Evolutionary conservation across 2,797 vertebrate genomes (phyloP).

Genomic region (Crax fasciolata): DNA sequence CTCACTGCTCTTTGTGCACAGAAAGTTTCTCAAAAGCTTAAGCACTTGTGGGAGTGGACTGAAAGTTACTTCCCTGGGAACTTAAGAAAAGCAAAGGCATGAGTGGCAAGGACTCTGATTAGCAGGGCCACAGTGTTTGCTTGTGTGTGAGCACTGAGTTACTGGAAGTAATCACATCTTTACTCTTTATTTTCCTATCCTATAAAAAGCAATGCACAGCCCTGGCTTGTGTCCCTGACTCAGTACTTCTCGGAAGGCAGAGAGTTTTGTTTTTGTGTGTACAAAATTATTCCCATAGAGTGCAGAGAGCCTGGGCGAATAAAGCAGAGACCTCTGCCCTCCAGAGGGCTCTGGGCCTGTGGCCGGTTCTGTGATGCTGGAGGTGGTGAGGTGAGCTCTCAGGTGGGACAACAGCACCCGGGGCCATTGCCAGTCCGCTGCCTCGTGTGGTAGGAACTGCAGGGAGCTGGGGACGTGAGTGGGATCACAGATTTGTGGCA

Average conservation of each 20-base stretch:
- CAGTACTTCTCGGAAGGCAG: background rate
- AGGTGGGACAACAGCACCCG: background rate
- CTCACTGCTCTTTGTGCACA: background rate
- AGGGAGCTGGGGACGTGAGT: background rate
- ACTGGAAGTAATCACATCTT: background rate
- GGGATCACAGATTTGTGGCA: background rate
- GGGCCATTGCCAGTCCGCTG: background rate
- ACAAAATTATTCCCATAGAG: background rate
- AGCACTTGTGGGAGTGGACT: background rate
- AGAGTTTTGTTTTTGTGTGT: background rate
- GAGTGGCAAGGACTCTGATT: background rate
- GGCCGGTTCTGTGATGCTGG: background rate
- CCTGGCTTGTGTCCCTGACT: background rate
- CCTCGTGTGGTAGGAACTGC: background rate
- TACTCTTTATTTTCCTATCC: background rate
- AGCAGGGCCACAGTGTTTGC: background rate
- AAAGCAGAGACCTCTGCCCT: background rate
- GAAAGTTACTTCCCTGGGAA: background rate
- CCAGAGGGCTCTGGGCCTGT: rapidly evolving
- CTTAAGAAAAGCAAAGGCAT: background rate
- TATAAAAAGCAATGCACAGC: background rate
- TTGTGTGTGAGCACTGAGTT: background rate
- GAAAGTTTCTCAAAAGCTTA: conserved; percentile 16
- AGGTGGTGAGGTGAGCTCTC: background rate
- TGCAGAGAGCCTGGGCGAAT: background rate